Base-by-base conservation (phyloP, 2,888 invertebrate genomes). In the Periphyllus acericola region DNA sequence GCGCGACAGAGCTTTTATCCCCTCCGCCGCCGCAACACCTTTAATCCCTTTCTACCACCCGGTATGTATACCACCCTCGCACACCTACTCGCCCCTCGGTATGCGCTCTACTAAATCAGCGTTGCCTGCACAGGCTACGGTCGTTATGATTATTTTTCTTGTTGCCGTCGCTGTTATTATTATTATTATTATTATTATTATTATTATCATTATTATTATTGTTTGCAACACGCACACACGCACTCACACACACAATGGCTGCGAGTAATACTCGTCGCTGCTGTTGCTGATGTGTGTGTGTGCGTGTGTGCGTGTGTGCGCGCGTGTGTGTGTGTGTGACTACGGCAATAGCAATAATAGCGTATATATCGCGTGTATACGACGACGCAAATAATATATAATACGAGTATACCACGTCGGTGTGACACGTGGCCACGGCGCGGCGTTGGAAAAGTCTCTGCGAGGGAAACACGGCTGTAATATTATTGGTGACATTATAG, bases 61-160 rank as follows among this genome's bases (percentile, higher is more conserved):
- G 36, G 0, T 36, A 8, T 19, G 3, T n/a, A 17, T 8, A 46
- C 46, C 68, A 8, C 55, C 0, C 74, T 36, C 25, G 17, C 71
- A 1, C 32, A 32, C 34, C 72, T 34, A 34, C 72, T 29, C 72
- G n/a, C 83, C 34, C 71, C 34, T 74, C 74, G 74, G 17, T 8
- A 74, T 19, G 71, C 72, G 9, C 52, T n/a, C 25, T 32, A 72
- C 83, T 83, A 83, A 83, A 83, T 83, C 83, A 74, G 72, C 83
- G 83, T 83, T 72, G 83, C 83, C 72, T 46, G 74, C 74, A 36
- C 74, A 34, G 46, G 52, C 34, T 80, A 29, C 80, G 75, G 83
- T 76, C 83, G 83, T 83, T 83, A 74, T 72, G 83, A 83, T 83
- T 83, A 83, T 74, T 74, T 83, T 83, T 83, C 83, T 74, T 83